These are phyloP conservation scores for Drosophila bocki DNA, from an alignment of 1,140 invertebrate genomes.

Conservation along the genomic window DNA sequence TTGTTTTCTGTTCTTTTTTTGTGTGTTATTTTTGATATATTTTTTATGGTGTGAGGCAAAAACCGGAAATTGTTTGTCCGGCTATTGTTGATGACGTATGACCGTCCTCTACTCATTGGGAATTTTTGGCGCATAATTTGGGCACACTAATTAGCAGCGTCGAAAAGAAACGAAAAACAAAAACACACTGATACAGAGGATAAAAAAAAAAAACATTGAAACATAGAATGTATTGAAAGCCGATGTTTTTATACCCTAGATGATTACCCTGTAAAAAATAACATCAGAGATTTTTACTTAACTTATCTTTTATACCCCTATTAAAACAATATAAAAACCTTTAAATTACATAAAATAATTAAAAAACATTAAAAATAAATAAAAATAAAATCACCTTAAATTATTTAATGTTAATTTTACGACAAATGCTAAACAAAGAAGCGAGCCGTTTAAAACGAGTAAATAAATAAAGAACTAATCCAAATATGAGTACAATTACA, in stretches of 20 bases:
- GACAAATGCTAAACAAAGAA: not conserved
- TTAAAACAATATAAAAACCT: too few species aligned
- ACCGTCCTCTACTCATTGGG: constrained; percentile 39
- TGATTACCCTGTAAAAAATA: too few species aligned
- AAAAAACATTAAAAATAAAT: not conserved
- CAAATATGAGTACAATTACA: constrained; percentile 3
- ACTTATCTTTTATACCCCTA: too few species aligned
- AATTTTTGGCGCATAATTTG: constrained; percentile 72
- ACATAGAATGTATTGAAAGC: not conserved
- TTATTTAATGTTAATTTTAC: not conserved
- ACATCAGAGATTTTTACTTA: too few species aligned
- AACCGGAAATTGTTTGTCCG: constrained; percentile 82
- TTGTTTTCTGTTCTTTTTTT: constrained; percentile 27
- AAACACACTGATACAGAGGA: constrained; percentile 21
- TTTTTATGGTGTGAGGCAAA: constrained; percentile 29
- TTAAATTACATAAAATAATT: not conserved
- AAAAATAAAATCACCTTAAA: not conserved
- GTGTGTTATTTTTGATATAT: constrained; percentile 42
- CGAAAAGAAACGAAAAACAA: constrained; percentile 48
- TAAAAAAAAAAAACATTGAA: not conserved
- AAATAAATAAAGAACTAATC: not conserved
- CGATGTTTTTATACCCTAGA: not conserved
- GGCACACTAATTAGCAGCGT: constrained; percentile 77
- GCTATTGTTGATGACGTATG: constrained; percentile 80
- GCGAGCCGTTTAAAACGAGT: too few species aligned